Evolutionary conservation across 2,888 invertebrate genomes (phyloP), one percentile per base, ranked within the genome.

Genomic region (Merodon equestris): DNA sequence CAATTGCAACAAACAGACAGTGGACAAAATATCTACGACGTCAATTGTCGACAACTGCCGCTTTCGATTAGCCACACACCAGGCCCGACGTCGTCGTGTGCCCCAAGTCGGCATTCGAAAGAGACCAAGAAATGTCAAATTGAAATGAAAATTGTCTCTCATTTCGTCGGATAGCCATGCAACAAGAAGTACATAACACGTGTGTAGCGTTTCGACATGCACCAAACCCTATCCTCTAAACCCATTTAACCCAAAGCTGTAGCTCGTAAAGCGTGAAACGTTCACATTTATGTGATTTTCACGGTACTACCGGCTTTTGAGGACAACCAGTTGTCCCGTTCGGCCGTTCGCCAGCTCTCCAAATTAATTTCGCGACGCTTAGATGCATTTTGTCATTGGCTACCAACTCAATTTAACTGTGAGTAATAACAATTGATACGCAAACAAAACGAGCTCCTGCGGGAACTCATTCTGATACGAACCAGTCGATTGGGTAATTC

Each of bases 91-190:
- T 47, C 36, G 71, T 40, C 68, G 40, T n/a, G 14, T 1, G 7
- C 7, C 27, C 3, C 12, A 47, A 12, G 47, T 54, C 75, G 70
- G 75, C 58, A 48, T 57, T 71, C 64, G 14, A 63, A 75, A 75
- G 53, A 53, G 36, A 53, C 64, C 47, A 47, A 34, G 9, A 57
- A 53, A 70, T 75, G 70, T 75, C 75, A 75, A 75, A 64, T 64
- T 44, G 48, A 70, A 63, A 70, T 51, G 57, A 58, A 75, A 75
- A 75, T 71, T 58, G 70, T 54, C 36, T 64, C 36, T 70, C 58
- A 19, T 58, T 63, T 64, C 44, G 71, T 36, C 19, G 51, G 63
- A 51, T 74, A 36, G 48, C 14, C 13, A 15, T 27, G 44, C 13
- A 47, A 19, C 13, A 61, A 27, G 27, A 48, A 17, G 5, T 18